Evolutionary conservation across 2,797 vertebrate genomes (phyloP), one percentile per base, ranked within the genome.

Genomic region (Euthynnus affinis): DNA sequence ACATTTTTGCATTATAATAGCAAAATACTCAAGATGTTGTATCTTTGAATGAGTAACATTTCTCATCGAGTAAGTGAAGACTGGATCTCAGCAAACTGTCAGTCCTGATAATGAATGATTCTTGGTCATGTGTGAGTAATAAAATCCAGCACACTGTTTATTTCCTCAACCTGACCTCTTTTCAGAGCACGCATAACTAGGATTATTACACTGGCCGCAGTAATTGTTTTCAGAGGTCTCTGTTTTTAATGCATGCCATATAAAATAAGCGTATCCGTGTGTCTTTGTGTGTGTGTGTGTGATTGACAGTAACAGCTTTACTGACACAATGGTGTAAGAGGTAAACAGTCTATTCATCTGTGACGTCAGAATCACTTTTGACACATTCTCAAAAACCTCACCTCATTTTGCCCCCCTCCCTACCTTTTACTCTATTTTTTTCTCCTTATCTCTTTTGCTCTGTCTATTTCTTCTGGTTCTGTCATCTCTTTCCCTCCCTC

Each of bases 51-150:
- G 53, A 58, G 46, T 12, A 64, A 42, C 13, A 40, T 56, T 64
- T 83, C 18, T 67, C 27, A 71, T 61, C 46, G 25, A 29, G 18
- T 71, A 77, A n/a, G 3, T 20, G 8, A 73, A 8, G 13, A 1
- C 59, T 60, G 60, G 69, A 74, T 81, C 61, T 32, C 53, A 34
- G 63, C 3, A 32, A 25, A 14, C 53, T 71, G 79, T 80, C 83
- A 74, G 71, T 75, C 34, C 67, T 69, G 67, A 83, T 87, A 78
- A 83, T 65, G 69, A 81, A 49, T 82, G 82, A 83, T 77, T 83
- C 78, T 86, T 76, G 83, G 78, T 88, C 86, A 87, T 88, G 84
- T 87, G 87, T 89, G 80, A 87, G 80, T 89, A 87, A 92, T 87
- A 74, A 87, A 87, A 82, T 9, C 69, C 83, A 80, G 83, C 71